A percentile compares a stretch with the other conserved stretches of the same genome.
Conservation (phyloP, 2,797 vertebrate species). For the Choloepus didactylus region DNA sequence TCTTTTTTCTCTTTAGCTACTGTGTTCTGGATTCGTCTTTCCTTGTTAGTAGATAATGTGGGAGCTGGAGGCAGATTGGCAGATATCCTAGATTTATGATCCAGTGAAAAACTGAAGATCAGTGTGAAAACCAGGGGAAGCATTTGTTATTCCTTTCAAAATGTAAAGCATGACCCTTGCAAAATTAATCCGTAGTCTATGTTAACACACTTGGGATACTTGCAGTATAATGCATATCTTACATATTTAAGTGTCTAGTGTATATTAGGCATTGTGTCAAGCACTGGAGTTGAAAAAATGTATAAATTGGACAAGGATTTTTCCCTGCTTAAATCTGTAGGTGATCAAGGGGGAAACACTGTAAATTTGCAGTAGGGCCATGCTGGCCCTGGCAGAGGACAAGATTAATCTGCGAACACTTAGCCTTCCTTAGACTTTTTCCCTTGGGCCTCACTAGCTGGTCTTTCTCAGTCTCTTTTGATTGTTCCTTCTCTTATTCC, state of each 20-base stretch:
- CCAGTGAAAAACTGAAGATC: neutral
- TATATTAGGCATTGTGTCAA: neutral
- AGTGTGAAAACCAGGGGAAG: neutral
- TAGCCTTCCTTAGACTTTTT: neutral
- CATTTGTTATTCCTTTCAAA: slow-evolving; percentile 4
- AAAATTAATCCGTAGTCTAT: neutral
- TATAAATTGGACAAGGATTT: neutral
- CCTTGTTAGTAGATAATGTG: neutral
- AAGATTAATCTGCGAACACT: neutral
- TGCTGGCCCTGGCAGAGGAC: fast-evolving
- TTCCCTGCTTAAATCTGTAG: neutral
- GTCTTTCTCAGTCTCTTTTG: neutral
- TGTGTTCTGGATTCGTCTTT: neutral
- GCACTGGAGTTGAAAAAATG: neutral
- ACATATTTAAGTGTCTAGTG: neutral
- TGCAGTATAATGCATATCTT: neutral
- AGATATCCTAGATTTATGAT: neutral
- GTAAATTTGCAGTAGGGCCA: neutral
- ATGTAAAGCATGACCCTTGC: neutral
- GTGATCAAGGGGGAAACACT: neutral
- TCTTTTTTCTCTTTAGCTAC: neutral
- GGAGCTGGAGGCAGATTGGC: neutral
- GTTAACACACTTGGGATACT: neutral
- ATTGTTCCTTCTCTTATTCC: neutral
- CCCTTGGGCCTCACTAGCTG: fast-evolving